phyloP scores from a whole-genome alignment of 2,888 invertebrate species.

The Andrena praecox region DNA sequence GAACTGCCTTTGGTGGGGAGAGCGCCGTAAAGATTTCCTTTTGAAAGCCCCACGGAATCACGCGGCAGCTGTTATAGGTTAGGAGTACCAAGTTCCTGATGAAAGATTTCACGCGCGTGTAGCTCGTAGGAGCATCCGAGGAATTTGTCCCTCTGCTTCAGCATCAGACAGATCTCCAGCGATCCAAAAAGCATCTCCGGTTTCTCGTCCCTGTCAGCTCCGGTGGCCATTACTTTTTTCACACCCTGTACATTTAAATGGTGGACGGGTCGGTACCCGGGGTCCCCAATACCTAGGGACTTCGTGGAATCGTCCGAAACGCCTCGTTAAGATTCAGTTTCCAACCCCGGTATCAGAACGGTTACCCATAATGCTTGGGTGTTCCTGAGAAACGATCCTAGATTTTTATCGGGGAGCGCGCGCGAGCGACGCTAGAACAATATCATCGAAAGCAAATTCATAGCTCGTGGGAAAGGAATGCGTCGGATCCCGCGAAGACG shows the following conservation, averaged over 20 bases:
- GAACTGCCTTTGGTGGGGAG: not conserved
- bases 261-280: not conserved
- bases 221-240: not conserved
- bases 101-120: not conserved
- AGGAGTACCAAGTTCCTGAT: not conserved
- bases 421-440: constrained; percentile 58
- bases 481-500: constrained; percentile 44
- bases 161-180: too few relatives aligned
- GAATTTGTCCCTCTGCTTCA: too few relatives aligned
- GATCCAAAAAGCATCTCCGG: too few relatives aligned
- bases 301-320: constrained; percentile 15
- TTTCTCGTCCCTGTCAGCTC: not conserved
- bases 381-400: constrained; percentile 40
- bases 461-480: constrained; percentile 76
- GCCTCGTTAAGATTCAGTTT: constrained; percentile 56
- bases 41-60: not conserved
- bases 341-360: constrained; percentile 23
- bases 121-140: too few relatives aligned
- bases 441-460: constrained; percentile 75
- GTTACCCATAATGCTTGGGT: constrained; percentile 45
- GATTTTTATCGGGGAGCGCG: constrained; percentile 61
- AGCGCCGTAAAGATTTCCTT: not conserved
- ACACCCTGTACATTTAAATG: not conserved
- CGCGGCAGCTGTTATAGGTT: not conserved
- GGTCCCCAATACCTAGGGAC: too few relatives aligned